These are phyloP conservation scores for Dissostichus mawsoni DNA, from an alignment of 2,113 vertebrate species.

Conservation along the genomic window DNA sequence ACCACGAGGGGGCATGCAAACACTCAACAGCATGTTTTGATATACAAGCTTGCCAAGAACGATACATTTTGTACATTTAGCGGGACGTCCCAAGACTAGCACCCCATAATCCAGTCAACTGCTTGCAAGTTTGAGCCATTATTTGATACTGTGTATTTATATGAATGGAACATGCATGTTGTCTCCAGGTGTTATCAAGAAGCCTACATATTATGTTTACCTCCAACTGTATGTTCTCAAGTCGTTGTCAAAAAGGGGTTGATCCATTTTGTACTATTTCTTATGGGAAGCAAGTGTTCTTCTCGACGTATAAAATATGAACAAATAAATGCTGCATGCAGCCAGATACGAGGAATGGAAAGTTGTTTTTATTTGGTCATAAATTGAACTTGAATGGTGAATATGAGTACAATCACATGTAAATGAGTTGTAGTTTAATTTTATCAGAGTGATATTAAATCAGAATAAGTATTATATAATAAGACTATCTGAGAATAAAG, in stretches of 20 bases:
- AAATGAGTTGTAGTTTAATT: not conserved
- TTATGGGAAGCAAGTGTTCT: conserved; percentile 82
- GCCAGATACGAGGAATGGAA: conserved; percentile 62
- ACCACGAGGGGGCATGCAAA: conserved; percentile 72
- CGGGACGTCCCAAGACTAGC: conserved; percentile 15
- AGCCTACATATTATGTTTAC: conserved; percentile 56
- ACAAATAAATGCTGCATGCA: conserved; percentile 92
- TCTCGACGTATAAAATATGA: conserved; percentile 82
- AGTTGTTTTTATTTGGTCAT: conserved; percentile 35
- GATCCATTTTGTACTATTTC: conserved; percentile 85
- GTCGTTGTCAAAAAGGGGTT: conserved; percentile 65
- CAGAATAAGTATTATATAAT: not conserved
- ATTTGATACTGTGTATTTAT: conserved; percentile 79
- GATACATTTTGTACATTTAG: conserved; percentile 64
- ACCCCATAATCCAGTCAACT: conserved; percentile 52
- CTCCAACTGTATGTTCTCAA: conserved; percentile 55
- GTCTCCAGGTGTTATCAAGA: conserved; percentile 74
- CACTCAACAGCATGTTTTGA: conserved; percentile 77
- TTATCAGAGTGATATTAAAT: not conserved
- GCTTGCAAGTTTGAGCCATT: conserved; percentile 71
- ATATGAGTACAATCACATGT: not conserved
- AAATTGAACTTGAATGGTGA: not conserved
- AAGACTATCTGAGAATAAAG: not conserved
- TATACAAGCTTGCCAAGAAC: conserved; percentile 74
- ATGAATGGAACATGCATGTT: conserved; percentile 83